Evolutionary conservation across 2,888 invertebrate genomes (phyloP), one percentile per base, ranked within the genome.

Genomic region (Microctonus aethiopoides): DNA sequence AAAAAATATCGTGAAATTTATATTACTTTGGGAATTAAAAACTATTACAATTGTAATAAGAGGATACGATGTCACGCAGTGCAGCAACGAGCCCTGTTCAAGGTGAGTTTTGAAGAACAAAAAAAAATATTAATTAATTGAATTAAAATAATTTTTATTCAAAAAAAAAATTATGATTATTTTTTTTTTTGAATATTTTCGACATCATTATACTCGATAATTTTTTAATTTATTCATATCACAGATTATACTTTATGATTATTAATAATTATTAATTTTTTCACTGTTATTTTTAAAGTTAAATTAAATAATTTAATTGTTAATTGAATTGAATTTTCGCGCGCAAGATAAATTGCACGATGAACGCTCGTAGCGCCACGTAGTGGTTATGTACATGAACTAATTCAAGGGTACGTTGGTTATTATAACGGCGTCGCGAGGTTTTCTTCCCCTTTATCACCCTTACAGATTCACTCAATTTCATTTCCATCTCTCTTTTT

Each of bases 31-130:
- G 6, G 20, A 16, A 46, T 16, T 1, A 3, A 4, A 20, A 46
- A n/a, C 46, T n/a, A 46, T 46, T 7, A 46, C 7, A 71, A 76
- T 74, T 41, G 70, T 71, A 70, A 75, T 69, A 71, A 71, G 66
- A 74, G 71, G 68, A 74, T 79, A 85, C 77, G 76, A 86, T 86
- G 86, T 84, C 86, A 72, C 85, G 85, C 78, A 85, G 81, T 77
- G 83, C 86, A 71, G 81, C 83, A 76, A 84, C 86, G 69, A 82
- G 82, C 74, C 86, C 86, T 63, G 82, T 81, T 78, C 82, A 83
- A 81, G 86, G 86, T 86, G 71, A 81, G 81, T 74, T 61, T 59
- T 56, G 36, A 22, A n/a, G 56, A 39, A 41, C 22, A 54, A n/a
- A 29, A 29, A 29, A 29, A 7, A 29, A 29, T 29, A n/a, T 41